Base-by-base conservation (phyloP, 2,797 vertebrate genomes). In the Eutrigla gurnardus region DNA sequence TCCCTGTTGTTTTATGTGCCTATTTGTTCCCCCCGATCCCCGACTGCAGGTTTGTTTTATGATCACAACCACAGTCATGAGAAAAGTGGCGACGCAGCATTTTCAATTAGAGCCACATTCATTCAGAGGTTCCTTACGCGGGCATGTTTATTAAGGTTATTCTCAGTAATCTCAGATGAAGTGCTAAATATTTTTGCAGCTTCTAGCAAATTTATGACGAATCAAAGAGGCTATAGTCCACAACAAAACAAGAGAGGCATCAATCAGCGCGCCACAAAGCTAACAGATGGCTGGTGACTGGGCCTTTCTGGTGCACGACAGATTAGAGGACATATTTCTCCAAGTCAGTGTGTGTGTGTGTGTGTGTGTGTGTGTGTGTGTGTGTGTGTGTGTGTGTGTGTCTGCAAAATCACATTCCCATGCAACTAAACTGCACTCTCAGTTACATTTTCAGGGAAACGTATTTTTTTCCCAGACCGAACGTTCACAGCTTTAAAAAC, bases 1-100 rank as follows among this genome's bases (percentile, higher is more conserved):
- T 57, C 35, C 58, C 35, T 57, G 35, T 49, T 66, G 57, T 82
- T 85, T 80, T 64, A 82, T 75, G 46, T 74, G 47, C 32, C 37
- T 59, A 25, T 70, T 52, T 63, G 61, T 59, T 71, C 37, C 43
- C 52, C 75, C n/a, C 35, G 46, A 67, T 37, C 54, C 52, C 8
- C 18, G 25, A 55, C 47, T 52, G 54, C 25, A 59, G 15, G 17
- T 50, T n/a, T 65, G 32, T 78, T 75, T 46, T n/a, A 18, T n/a
- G 17, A 63, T 50, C 46, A 59, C n/a, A 78, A 35, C 11, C 33
- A 58, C 46, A 25, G 39, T 39, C 40, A 39, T 12, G 40, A 33
- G 35, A 66, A 66, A 64, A 65, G 52, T 54, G 57, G 35, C 12
- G 18, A 63, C 13, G 52, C 50, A 33, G 60, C 63, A 46, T 54